Evolutionary conservation across 92 coral and sea anemone genomes (phyloP), one percentile per base, ranked within the genome.

Genomic region (Parazoanthus swiftii): DNA sequence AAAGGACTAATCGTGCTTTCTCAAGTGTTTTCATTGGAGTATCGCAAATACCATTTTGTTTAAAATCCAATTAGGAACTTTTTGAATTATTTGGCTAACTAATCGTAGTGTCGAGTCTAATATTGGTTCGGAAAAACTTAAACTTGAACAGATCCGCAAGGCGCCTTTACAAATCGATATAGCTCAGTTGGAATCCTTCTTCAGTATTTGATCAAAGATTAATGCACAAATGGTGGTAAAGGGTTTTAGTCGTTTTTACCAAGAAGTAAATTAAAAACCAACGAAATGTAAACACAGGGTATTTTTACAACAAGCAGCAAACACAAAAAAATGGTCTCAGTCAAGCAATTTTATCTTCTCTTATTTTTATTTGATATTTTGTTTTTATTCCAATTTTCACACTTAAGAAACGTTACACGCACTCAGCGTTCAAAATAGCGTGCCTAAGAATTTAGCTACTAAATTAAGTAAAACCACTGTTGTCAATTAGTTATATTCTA

Each of bases 1-100:
- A 79, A 26, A 26, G 56, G 51, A 77, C 38, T 77, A 13, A 25
- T 79, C 33, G 35, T 58, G 58, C 29, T 50, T 25, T 79, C 21
- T 79, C 8, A 50, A 48, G 63, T 79, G 58, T 13, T 79, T 79
- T 44, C 35, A 43, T 25, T 63, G 82, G 66, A 79, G 50, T 79
- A 79, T 46, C 65, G 21, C 36, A 79, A 58, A 48, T 48, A 79
- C 51, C 82, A 46, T 44, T 8, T 21, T 43, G 81, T 23, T 43
- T 51, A 18, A 63, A 25, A 50, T 46, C 58, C 82, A 79, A 79
- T 79, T 79, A 25, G 67, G 58, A 79, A 46, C 38, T 79, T 48
- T 48, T 21, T 26, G 35, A 25, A 43, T 63, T 5, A 16, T 26
- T 48, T n/a, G 10, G 82, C 82, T 79, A 79, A 79, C 50, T 79